Percentiles rank a stretch among this genome's conserved stretches.
Evolutionary conservation across 2,888 invertebrate genomes (phyloP).

Genomic region (Ophion ellenae): DNA sequence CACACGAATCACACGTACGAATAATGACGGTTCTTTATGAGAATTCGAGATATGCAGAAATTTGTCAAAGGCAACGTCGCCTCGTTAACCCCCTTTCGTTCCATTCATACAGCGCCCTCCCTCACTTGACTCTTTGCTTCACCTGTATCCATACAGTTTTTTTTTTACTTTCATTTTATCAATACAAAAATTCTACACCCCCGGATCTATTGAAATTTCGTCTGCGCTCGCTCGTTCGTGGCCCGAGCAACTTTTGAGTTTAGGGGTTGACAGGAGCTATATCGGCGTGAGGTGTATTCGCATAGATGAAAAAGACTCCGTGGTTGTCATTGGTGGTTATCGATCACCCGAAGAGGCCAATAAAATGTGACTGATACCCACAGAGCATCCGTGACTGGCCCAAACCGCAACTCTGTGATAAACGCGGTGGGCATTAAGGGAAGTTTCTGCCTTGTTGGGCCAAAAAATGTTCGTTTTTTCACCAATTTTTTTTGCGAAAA

Average conservation of each 20-base stretch:
- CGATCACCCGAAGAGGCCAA: constrained; percentile 36
- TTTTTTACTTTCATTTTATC: neutral
- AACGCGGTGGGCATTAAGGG: neutral
- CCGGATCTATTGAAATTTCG: constrained; percentile 3
- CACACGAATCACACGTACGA: neutral
- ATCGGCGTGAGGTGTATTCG: neutral
- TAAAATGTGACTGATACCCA: neutral
- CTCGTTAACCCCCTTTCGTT: constrained; percentile 55
- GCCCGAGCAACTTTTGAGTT: neutral
- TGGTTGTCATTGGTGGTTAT: constrained; percentile 38
- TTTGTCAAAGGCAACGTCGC: constrained; percentile 46
- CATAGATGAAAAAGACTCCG: neutral
- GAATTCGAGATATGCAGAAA: constrained; percentile 19
- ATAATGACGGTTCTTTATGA: neutral
- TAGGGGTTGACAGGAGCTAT: neutral
- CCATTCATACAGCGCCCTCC: constrained; percentile 15
- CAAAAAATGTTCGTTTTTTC: too few species aligned
- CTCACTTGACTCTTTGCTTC: neutral
- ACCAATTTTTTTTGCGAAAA: too few species aligned
- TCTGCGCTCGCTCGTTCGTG: neutral
- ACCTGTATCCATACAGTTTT: neutral
- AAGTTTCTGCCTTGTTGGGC: too few species aligned
- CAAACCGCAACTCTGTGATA: neutral
- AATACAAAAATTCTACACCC: neutral
- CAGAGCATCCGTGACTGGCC: constrained; percentile 5